Evolutionary conservation across 2,888 invertebrate species (phyloP), one percentile per base, ranked within the genome.

Genomic region (Abrostola triplasia): DNA sequence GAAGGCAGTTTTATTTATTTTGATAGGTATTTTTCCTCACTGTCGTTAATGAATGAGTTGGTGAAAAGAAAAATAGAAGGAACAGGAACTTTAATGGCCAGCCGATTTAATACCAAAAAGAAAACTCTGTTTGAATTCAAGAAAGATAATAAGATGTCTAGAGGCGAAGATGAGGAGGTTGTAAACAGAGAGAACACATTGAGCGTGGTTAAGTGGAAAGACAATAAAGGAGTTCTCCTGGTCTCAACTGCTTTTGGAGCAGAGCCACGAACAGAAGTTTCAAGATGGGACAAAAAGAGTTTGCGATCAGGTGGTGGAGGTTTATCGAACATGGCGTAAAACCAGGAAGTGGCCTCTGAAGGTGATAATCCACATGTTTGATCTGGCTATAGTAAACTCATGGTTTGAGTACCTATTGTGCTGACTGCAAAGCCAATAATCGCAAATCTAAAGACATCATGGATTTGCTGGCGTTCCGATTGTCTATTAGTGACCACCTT

Each of bases 311-410:
- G 66, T 82, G 50, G 75, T 79, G 60, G 77, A 80, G n/a, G 59
- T 69, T 6, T 86, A 84, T 41, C 44, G 84, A n/a, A 76, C 81
- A 10, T 76, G 76, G 56, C 69, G 69, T 41, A 80, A 81, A 70
- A 80, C 79, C 7, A 70, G 71, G n/a, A 88, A 85, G 59, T 84
- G 84, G 79, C 75, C 84, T 4, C 38, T 87, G 0, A 81, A 83
- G 55, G 66, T 84, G 0, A 80, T 85, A 48, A 67, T 79, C 12
- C 62, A 76, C 35, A 13, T 60, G 10, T 60, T 60, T 13, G 59
- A 60, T 35, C 12, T 60, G n/a, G 36, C 69, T 0, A 62, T 73
- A 7, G 64, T 70, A 9, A 74, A 83, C 51, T 64, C 70, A 12
- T 81, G 80, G 82, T 59, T 79, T 38, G 69, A 75, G 41, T 82